Evolutionary conservation across 1,140 invertebrate species (phyloP), one percentile per base, ranked within the genome.

Genomic region (Drosophila hydei): DNA sequence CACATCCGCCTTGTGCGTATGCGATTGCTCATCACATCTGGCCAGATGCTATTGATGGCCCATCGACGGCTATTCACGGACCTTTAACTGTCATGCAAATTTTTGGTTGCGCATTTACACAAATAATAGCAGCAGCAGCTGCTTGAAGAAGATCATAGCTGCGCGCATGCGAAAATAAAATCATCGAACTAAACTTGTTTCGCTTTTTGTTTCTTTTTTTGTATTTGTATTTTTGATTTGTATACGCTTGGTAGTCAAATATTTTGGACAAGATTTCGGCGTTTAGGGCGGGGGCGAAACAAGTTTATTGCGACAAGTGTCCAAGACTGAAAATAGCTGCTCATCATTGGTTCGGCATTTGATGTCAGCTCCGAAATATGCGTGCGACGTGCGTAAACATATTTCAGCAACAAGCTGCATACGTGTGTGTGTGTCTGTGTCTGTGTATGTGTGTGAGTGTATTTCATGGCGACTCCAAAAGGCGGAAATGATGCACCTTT

Each of bases 241-340:
- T 64, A 33, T 12, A 30, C 60, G 59, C 60, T 60, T 30, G 30
- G 54, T 48, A 59, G 58, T 48, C 21, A 67, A 60, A 60, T 50
- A 60, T 40, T 60, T 67, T 67, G 11, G 58, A 48, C 21, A 21
- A 19, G 45, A 14, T 75, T 79, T 58, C 54, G 76, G 40, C 70
- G 3, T 62, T 58, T 18, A 14, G 42, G 45, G 73, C 47, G 74
- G 78, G 69, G 78, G 78, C 74, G 78, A 80, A 80, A 81, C 78
- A 38, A 55, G 78, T 80, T 80, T 81, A 42, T 60, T 64, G 54
- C 73, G 69, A 81, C 77, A 79, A 79, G 77, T 80, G 77, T 76
- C 74, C 58, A 68, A 54, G 27, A 50, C 36, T 33, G 45, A 33
- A 38, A 25, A 36, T 18, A 42, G 16, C 25, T 52, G 42, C 51